phyloP scores from a whole-genome alignment of 2,113 vertebrate genomes.

The Sprattus sprattus region DNA sequence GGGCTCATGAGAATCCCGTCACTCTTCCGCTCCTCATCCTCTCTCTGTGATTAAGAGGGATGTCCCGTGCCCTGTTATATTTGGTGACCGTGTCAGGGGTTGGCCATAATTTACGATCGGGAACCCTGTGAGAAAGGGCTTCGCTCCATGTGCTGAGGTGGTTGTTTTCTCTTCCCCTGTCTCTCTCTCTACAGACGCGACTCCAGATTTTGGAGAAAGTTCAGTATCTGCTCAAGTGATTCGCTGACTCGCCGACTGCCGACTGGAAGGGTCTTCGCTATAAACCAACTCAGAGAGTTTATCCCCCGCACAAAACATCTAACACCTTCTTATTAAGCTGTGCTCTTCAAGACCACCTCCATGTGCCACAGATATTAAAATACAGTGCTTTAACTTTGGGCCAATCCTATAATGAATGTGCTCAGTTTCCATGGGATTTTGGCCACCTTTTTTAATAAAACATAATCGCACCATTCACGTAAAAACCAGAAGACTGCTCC shows the following conservation, averaged over 20 bases:
- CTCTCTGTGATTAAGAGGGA: background rate
- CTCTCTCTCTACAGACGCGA: background rate
- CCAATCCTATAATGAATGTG: background rate
- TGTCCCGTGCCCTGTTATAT: background rate
- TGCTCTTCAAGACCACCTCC: background rate
- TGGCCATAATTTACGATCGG: background rate
- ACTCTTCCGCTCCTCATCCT: background rate
- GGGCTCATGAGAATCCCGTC: background rate
- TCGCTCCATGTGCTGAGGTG: background rate
- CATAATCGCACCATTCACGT: background rate
- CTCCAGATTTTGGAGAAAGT: background rate
- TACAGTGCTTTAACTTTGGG: background rate
- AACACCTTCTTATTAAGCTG: background rate
- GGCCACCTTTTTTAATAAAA: conserved; percentile 1
- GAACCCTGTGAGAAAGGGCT: background rate
- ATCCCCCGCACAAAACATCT: background rate
- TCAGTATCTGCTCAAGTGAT: background rate
- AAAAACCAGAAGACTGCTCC: conserved; percentile 1
- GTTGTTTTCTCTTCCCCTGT: background rate
- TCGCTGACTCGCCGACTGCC: background rate
- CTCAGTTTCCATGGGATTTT: background rate
- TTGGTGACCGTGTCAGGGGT: background rate
- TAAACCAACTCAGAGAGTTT: background rate
- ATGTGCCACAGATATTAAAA: background rate
- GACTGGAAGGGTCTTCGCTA: background rate